Evolutionary conservation across 2,113 vertebrate species (phyloP).

Genomic region (Labeo rohita): DNA sequence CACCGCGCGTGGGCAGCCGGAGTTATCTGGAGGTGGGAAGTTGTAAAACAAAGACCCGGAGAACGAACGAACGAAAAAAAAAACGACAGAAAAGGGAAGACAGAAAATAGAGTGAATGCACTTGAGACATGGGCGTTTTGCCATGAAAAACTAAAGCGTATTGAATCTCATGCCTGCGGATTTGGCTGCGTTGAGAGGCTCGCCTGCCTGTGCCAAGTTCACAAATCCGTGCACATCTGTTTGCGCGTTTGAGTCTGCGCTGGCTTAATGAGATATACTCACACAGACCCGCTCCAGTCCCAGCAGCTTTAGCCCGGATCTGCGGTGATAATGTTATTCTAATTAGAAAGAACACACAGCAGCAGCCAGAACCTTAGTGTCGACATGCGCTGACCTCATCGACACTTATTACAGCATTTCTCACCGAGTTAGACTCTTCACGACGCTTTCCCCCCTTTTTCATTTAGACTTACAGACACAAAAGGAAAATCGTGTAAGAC

Average conservation of each 20-base stretch:
- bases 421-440: background rate
- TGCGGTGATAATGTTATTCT: constrained; percentile 19
- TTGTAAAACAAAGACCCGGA: background rate
- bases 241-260: constrained; percentile 17
- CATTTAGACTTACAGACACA: background rate
- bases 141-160: constrained; percentile 43
- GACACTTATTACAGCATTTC: background rate
- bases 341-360: constrained; percentile 24
- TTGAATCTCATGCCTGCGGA: constrained; percentile 37
- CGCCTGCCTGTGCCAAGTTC: constrained; percentile 45
- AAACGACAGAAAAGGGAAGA: background rate
- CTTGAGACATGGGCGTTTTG: constrained; percentile 28
- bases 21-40: constrained; percentile 9
- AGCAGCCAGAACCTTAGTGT: background rate
- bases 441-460: background rate
- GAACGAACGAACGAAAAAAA: background rate
- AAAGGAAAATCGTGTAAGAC: background rate
- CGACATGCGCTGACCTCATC: background rate
- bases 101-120: constrained; percentile 13
- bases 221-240: constrained; percentile 48
- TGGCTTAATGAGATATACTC: constrained; percentile 32
- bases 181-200: constrained; percentile 46
- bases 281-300: constrained; percentile 20
- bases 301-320: constrained; percentile 18
- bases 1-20: constrained; percentile 31